Base-by-base conservation (phyloP, 1,140 invertebrate species). In the Trichogramma pretiosum region DNA sequence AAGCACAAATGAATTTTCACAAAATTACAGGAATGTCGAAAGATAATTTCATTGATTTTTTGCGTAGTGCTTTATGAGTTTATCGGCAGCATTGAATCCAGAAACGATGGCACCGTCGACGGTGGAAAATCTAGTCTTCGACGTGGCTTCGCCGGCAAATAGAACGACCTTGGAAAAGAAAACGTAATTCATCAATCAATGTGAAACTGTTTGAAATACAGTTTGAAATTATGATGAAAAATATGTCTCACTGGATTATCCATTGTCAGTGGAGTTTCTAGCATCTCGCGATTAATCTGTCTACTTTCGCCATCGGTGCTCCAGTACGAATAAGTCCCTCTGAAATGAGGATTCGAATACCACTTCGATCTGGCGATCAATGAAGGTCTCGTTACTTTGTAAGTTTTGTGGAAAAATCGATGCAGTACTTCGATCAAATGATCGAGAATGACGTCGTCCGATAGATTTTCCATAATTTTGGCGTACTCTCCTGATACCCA, bases 101-200 rank as follows among this genome's bases (percentile, higher is more conserved):
- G 79, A 76, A 60, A 82, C 79, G 2, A 87, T 67, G 2, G 87
- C 87, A 3, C 85, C 86, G 63, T 90, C 85, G 4, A 84, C 85
- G 1, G 82, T 83, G 5, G 79, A 81, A 61, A 81, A 85, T 59
- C 72, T 79, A 53, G 77, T 67, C 18, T 74, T 62, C 49, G 80
- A 77, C 0, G 81, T 78, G 0, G 81, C 79, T 64, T 84, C 82
- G 0, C 81, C 82, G 16, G 78, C 82, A 58, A 85, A 85, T 50
- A 79, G 71, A 1, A 85, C 53, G 3, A 60, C 18, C 58, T 59
- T n/a, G n/a, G n/a, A n/a, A n/a, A n/a, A n/a, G n/a, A n/a, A n/a
- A n/a, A n/a, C n/a, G n/a, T n/a, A n/a, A n/a, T n/a, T n/a, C n/a
- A n/a, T n/a, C n/a, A n/a, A n/a, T n/a, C n/a, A n/a, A n/a, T n/a